These are phyloP conservation scores for Sinohyriopsis cumingii DNA, from an alignment of 2,888 invertebrate species.

Conservation along the genomic window DNA sequence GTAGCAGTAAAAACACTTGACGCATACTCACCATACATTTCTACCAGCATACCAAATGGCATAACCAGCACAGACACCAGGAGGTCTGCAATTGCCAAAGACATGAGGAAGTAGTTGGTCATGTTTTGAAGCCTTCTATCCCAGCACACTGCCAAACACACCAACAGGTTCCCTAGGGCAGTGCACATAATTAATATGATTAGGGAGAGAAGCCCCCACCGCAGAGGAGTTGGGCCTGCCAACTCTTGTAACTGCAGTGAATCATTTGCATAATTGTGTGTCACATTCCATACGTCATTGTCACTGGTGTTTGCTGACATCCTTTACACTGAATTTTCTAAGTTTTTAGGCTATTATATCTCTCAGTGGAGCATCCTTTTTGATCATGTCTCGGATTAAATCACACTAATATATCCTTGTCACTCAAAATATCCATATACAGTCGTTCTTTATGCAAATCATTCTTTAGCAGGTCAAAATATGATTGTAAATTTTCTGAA, in stretches of 20 bases:
- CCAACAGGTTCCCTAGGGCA: conserved; percentile 91
- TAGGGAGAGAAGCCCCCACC: conserved; percentile 74
- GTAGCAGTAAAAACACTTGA: too few relatives aligned
- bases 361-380: too few relatives aligned
- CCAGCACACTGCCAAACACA: conserved; percentile 92
- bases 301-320: neutral
- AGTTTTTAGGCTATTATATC: too few relatives aligned
- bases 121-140: conserved; percentile 94
- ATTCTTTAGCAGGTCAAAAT: too few relatives aligned
- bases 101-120: conserved; percentile 95
- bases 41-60: conserved; percentile 90
- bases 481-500: too few relatives aligned
- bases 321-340: too few relatives aligned
- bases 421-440: too few relatives aligned
- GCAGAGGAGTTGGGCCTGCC: conserved; percentile 8
- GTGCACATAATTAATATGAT: conserved; percentile 90
- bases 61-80: conserved; percentile 95
- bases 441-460: too few relatives aligned
- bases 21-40: conserved; percentile 58
- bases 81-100: conserved; percentile 94
- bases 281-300: neutral
- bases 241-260: conserved; percentile 3
- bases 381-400: too few relatives aligned
- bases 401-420: too few relatives aligned
- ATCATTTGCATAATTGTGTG: neutral